Conservation (phyloP, 2,113 vertebrate genomes). For the Rhinogobius similis region DNA sequence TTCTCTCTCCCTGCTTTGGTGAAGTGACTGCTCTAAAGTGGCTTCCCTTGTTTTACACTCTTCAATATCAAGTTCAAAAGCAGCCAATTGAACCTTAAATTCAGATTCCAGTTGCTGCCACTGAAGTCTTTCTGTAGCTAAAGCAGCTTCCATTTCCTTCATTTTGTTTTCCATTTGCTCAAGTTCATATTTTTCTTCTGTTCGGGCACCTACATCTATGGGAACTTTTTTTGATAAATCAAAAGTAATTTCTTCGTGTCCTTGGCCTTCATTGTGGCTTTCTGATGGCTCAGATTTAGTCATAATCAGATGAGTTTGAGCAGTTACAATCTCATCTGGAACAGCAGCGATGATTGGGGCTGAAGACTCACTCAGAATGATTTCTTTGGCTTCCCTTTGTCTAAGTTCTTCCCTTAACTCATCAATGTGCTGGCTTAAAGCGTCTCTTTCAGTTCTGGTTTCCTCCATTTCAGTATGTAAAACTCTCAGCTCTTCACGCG, state of each 20-base stretch:
- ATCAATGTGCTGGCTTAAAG: conserved; percentile 58
- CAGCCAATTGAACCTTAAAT: conserved; percentile 43
- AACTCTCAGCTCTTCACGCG: conserved; percentile 54
- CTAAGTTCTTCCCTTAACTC: conserved; percentile 69
- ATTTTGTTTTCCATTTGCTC: conserved; percentile 42
- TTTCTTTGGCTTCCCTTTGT: conserved; percentile 56
- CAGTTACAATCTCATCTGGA: conserved; percentile 51
- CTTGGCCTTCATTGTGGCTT: conserved; percentile 24
- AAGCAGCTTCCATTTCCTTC: conserved; percentile 52
- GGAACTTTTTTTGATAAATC: conserved; percentile 1
- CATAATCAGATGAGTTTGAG: conserved; percentile 39
- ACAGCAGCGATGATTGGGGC: conserved; percentile 6
- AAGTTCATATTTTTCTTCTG: conserved; percentile 34
- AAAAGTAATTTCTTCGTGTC: conserved; percentile 9
- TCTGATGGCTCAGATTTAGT: conserved; percentile 33
- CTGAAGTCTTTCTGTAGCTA: conserved; percentile 58
- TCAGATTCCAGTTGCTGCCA: conserved; percentile 52
- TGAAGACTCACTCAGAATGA: conserved; percentile 18
- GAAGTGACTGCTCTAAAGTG: conserved; percentile 63
- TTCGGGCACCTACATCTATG: conserved; percentile 16
- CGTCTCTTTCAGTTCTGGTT: conserved; percentile 55
- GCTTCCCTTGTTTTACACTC: conserved; percentile 43
- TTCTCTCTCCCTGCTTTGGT: conserved; percentile 65
- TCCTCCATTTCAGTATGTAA: conserved; percentile 62
- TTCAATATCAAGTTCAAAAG: conserved; percentile 51